Conservation (phyloP, 1,140 invertebrate species). For the Doryteuthis pealeii region DNA sequence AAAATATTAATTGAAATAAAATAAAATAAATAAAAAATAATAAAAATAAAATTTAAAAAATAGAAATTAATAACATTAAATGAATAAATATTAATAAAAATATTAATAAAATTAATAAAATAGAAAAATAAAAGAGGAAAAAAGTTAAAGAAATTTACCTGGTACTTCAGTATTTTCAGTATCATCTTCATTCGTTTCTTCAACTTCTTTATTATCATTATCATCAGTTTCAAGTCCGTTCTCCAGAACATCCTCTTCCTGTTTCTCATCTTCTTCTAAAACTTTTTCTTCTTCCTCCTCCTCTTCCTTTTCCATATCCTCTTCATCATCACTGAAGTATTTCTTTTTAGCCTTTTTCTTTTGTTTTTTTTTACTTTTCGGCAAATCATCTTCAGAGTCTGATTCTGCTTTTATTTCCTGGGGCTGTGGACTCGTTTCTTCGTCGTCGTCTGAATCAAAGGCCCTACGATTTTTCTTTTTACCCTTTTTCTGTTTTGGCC, state of each 20-base stretch:
- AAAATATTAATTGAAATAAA: too few relatives aligned
- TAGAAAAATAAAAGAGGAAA: too few relatives aligned
- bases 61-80: too few relatives aligned
- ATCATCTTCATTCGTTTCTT: too few relatives aligned
- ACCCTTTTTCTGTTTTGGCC: not conserved
- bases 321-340: conserved; percentile 25
- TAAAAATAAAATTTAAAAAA: too few relatives aligned
- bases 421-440: not conserved
- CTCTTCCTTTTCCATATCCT: conserved; percentile 33
- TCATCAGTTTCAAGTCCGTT: conserved; percentile 7
- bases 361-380: conserved; percentile 23
- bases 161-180: too few relatives aligned
- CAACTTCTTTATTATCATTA: too few relatives aligned
- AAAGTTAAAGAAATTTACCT: too few relatives aligned
- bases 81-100: too few relatives aligned
- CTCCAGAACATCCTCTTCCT: conserved; percentile 25
- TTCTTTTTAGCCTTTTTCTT: conserved; percentile 38
- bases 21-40: too few relatives aligned
- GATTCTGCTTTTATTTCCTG: not conserved
- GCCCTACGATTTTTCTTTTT: conserved; percentile 8
- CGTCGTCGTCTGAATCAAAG: conserved; percentile 12
- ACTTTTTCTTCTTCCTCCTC: conserved; percentile 33
- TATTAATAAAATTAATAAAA: too few relatives aligned
- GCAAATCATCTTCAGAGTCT: conserved; percentile 19
- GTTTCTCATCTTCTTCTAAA: conserved; percentile 25